A percentile compares a stretch with the other conserved stretches of the same genome.
phyloP scores from a whole-genome alignment of 2,797 vertebrate genomes.

The Xyrichtys novacula region DNA sequence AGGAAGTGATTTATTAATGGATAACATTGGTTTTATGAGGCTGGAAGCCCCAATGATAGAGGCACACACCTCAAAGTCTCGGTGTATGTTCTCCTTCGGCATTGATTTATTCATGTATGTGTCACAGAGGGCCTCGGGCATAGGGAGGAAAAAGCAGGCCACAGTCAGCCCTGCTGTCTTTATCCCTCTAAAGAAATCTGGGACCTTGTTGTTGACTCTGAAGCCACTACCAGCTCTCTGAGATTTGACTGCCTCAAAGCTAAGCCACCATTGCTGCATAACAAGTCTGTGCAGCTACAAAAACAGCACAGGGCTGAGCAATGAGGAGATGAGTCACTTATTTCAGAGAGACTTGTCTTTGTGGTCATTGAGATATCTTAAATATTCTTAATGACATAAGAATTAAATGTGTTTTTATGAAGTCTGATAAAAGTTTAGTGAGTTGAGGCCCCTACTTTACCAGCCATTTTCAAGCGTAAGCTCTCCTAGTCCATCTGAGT shows the following conservation, averaged over 20 bases:
- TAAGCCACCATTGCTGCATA: background rate
- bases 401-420: too few species aligned
- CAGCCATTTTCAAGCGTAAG: too few species aligned
- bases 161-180: constrained; percentile 45
- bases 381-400: too few species aligned
- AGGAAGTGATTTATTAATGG: constrained; percentile 44
- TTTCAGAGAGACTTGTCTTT: too few species aligned
- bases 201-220: constrained; percentile 9
- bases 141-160: constrained; percentile 43
- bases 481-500: too few species aligned
- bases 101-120: constrained; percentile 75
- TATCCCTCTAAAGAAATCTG: constrained; percentile 27
- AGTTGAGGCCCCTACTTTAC: too few species aligned
- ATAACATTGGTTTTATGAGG: constrained; percentile 47
- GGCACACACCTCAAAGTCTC: constrained; percentile 46
- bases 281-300: background rate
- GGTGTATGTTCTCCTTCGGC: constrained; percentile 53
- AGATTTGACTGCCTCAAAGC: constrained; percentile 11
- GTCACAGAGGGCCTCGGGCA: constrained; percentile 59
- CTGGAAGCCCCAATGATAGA: constrained; percentile 45
- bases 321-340: background rate
- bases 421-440: too few species aligned
- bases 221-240: constrained; percentile 10
- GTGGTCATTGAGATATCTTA: too few species aligned
- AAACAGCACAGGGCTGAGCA: background rate